Evolutionary conservation across 2,113 vertebrate species (phyloP), one percentile per base, ranked within the genome.

Genomic region (Dromiciops gliroides): DNA sequence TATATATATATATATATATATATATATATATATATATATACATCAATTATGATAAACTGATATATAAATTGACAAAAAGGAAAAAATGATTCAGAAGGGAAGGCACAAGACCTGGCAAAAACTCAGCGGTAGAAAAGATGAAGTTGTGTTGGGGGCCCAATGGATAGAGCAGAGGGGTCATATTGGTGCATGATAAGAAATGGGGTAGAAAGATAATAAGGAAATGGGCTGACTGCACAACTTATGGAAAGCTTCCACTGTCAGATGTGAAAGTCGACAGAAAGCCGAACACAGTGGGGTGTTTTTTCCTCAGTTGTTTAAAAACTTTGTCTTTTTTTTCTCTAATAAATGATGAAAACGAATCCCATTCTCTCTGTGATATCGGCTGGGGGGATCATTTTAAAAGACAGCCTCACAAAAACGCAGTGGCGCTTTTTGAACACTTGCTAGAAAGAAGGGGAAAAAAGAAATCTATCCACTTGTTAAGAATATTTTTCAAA

Each of bases 381-480:
- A 88, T 26, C 94, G 51, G 2, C 91, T n/a, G 47, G n/a, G 24
- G 93, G 50, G 49, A 44, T 44, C 37, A 23, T 51, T 94, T 90
- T 95, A n/a, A 50, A 95, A 94, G 89, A 75, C 95, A 88, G 16
- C 5, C 44, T 97, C 52, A 9, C 48, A 52, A 60, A 60, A 88
- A 93, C 31, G 14, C 23, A 90, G 92, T 91, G 92, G 88, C 16
- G 16, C 14, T 51, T 89, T 94, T 51, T 56, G 51, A 67, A 83
- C 91, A 48, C 83, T 28, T 90, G 52, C 22, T 10, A 92, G 48
- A 60, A 93, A 90, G 52, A 51, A 91, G 48, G 16, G 16, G 67
- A 52, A 51, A 91, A 94, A 96, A 93, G 91, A 92, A 67, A 8
- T 16, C 75, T 9, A 91, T 94, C 92, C 0, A 24, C 51, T 49